Evolutionary conservation across 2,113 vertebrate species (phyloP).

Genomic region (Lepisosteus osseus): DNA sequence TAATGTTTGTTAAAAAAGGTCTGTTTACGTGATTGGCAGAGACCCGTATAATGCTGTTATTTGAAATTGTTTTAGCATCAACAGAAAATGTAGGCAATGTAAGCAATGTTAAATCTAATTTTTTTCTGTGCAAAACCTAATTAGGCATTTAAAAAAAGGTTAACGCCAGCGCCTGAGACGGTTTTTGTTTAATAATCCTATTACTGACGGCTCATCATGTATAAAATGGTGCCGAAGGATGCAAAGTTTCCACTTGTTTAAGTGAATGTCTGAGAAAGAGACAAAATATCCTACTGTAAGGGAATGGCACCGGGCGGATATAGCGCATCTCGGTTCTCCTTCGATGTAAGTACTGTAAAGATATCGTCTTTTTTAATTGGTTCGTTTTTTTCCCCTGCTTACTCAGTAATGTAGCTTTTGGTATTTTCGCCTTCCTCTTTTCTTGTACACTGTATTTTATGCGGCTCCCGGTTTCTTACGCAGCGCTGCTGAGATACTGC

Average conservation of each 20-base stretch:
- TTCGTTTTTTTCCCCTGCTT: constrained; percentile 1
- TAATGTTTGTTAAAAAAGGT: constrained; percentile 82
- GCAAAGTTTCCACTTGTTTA: constrained; percentile 99
- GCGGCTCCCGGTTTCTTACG: neutral
- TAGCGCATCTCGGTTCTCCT: constrained; percentile 45
- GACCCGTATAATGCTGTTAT: constrained; percentile 56
- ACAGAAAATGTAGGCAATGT: constrained; percentile 98
- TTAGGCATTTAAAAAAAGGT: constrained; percentile 99
- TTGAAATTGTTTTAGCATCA: constrained; percentile 87
- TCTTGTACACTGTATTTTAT: neutral
- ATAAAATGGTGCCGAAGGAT: constrained; percentile 99
- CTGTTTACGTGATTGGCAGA: constrained; percentile 80
- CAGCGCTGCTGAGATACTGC: neutral
- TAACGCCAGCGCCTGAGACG: constrained; percentile 99
- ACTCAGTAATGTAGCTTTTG: neutral
- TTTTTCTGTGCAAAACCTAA: constrained; percentile 99
- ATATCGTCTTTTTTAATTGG: constrained; percentile 15
- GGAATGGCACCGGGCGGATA: constrained; percentile 73
- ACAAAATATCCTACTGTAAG: constrained; percentile 79
- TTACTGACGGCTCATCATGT: constrained; percentile 99
- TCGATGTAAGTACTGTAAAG: constrained; percentile 77
- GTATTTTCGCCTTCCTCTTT: neutral
- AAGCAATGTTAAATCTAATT: constrained; percentile 99
- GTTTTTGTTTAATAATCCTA: constrained; percentile 99
- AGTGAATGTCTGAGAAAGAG: constrained; percentile 95